Conservation (phyloP, 2,113 vertebrate species). For the Hipposideros armiger region DNA sequence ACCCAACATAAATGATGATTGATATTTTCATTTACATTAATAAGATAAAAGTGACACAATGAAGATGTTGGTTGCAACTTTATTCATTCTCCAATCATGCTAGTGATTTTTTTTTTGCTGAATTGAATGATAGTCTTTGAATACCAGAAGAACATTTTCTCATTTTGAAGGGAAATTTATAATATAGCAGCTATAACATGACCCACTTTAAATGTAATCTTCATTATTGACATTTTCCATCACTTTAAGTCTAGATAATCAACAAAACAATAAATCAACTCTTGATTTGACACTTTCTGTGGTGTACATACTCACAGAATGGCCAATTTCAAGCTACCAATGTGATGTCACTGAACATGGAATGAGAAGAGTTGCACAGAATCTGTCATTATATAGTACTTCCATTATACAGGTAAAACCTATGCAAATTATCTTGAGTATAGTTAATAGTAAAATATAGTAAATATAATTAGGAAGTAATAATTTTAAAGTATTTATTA, state of each 20-base stretch:
- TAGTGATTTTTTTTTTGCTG: not conserved
- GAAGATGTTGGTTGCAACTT: not conserved
- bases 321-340: not conserved
- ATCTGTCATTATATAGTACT: not conserved
- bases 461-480: not conserved
- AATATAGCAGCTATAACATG: not conserved
- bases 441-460: not conserved
- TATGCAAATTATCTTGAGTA: not conserved
- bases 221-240: slow-evolving; percentile 40
- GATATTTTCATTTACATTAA: slow-evolving; percentile 62
- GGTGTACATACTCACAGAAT: not conserved
- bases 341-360: not conserved
- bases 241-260: not conserved
- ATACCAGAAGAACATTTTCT: not conserved
- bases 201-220: slow-evolving; percentile 32
- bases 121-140: slow-evolving; percentile 50
- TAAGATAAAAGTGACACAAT: slow-evolving; percentile 15
- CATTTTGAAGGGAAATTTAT: not conserved
- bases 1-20: slow-evolving; percentile 6
- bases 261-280: not conserved
- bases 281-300: not conserved
- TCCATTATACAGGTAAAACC: not conserved
- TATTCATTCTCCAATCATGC: slow-evolving; percentile 23
- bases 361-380: not conserved
- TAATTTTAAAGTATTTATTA: not conserved